A percentile compares a stretch with the other conserved stretches of the same genome.
These are phyloP conservation scores for Excalfactoria chinensis DNA, from an alignment of 2,113 vertebrate genomes.

Conservation along the genomic window DNA sequence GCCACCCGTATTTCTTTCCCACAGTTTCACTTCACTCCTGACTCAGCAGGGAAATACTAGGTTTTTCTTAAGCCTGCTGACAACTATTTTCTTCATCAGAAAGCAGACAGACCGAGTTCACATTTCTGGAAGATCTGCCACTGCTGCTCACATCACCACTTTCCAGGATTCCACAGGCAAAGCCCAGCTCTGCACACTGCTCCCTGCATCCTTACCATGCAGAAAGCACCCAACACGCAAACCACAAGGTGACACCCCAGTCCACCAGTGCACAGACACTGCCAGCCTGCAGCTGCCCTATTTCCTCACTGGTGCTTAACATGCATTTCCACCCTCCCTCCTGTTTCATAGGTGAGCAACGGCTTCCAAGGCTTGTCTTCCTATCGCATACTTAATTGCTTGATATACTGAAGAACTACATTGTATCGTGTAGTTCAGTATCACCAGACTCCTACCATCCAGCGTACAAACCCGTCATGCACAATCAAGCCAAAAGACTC, in stretches of 20 bases:
- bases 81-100: background rate
- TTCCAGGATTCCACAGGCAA: background rate
- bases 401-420: constrained; percentile 29
- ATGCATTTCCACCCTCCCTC: background rate
- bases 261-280: background rate
- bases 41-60: background rate
- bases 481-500: constrained; percentile 14
- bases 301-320: background rate
- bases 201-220: background rate
- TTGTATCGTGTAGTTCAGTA: background rate
- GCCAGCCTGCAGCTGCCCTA: background rate
- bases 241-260: background rate
- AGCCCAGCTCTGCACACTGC: background rate
- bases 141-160: background rate
- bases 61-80: background rate
- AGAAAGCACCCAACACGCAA: background rate
- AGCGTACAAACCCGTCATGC: background rate
- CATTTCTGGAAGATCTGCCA: background rate
- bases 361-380: background rate
- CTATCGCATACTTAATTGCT: background rate
- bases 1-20: background rate
- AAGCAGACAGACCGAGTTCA: background rate
- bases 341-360: background rate
- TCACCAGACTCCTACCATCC: background rate
- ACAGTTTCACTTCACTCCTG: constrained; percentile 11